These are phyloP conservation scores for Helicorthomorpha holstii DNA, from an alignment of 1,140 invertebrate species.

Conservation along the genomic window DNA sequence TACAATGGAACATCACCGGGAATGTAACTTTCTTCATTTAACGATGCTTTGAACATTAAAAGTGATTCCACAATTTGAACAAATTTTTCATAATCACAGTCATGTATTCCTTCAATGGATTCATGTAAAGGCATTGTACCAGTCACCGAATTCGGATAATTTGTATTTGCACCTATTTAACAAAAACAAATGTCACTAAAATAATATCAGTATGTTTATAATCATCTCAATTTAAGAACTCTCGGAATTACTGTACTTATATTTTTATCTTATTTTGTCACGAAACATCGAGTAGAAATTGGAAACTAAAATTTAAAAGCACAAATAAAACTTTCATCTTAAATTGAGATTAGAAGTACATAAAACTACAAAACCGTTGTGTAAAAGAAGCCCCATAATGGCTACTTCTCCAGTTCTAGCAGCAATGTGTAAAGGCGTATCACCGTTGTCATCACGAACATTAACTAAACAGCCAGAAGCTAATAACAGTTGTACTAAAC, in stretches of 20 bases:
- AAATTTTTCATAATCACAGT: constrained; percentile 23
- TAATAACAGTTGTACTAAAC: constrained; percentile 31
- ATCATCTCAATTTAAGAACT: not conserved
- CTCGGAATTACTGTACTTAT: too few species aligned
- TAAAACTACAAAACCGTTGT: constrained; percentile 30
- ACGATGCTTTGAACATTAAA: constrained; percentile 24
- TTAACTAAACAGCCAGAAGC: constrained; percentile 24
- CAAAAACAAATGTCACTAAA: constrained; percentile 2
- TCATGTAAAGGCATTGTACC: constrained; percentile 35
- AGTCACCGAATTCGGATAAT: constrained; percentile 34
- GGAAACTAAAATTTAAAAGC: too few species aligned
- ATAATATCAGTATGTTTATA: not conserved
- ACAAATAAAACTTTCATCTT: too few species aligned
- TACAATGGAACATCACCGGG: constrained; percentile 32
- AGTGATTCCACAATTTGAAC: constrained; percentile 27
- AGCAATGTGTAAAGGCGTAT: constrained; percentile 42
- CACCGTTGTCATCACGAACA: constrained; percentile 28
- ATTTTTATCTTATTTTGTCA: too few species aligned
- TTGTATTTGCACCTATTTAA: constrained; percentile 33
- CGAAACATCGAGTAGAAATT: too few species aligned
- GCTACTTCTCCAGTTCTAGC: constrained; percentile 33
- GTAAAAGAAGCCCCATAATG: constrained; percentile 30
- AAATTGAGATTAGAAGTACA: too few species aligned
- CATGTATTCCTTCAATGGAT: constrained; percentile 25
- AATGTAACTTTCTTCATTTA: constrained; percentile 27